Conservation (phyloP, 2,113 vertebrate species). For the Galemys pyrenaicus region DNA sequence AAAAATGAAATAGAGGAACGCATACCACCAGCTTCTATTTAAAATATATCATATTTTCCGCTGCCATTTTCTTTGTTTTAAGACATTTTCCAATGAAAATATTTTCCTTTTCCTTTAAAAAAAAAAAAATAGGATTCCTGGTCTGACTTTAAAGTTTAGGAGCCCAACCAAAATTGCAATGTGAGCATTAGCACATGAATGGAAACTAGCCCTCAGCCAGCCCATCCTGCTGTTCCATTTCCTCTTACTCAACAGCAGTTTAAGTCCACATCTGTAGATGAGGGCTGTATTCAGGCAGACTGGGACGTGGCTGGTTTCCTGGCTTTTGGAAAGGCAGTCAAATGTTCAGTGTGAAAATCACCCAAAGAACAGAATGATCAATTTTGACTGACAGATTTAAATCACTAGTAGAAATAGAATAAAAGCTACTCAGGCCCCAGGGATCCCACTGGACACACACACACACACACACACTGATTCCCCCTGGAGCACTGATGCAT, state of each 20-base stretch:
- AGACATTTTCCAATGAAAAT: slow-evolving; percentile 68
- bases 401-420: neutral
- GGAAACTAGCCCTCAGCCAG: slow-evolving; percentile 75
- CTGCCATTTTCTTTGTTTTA: slow-evolving; percentile 64
- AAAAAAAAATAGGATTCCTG: slow-evolving; percentile 14
- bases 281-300: slow-evolving; percentile 39
- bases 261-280: slow-evolving; percentile 74
- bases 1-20: slow-evolving; percentile 25
- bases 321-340: neutral
- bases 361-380: neutral
- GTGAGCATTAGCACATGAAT: slow-evolving; percentile 75
- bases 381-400: neutral
- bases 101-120: slow-evolving; percentile 37
- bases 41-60: slow-evolving; percentile 11
- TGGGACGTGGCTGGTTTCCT: no score
- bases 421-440: neutral
- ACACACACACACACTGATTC: neutral
- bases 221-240: slow-evolving; percentile 77
- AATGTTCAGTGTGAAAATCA: slow-evolving; percentile 8
- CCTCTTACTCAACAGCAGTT: slow-evolving; percentile 78
- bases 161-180: neutral
- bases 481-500: neutral
- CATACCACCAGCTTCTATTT: neutral
- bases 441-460: neutral
- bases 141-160: slow-evolving; percentile 45